Percentiles rank a stretch among this genome's conserved stretches.
Evolutionary conservation across 2,888 invertebrate genomes (phyloP).

Genomic region (Protodeltote pygarga): DNA sequence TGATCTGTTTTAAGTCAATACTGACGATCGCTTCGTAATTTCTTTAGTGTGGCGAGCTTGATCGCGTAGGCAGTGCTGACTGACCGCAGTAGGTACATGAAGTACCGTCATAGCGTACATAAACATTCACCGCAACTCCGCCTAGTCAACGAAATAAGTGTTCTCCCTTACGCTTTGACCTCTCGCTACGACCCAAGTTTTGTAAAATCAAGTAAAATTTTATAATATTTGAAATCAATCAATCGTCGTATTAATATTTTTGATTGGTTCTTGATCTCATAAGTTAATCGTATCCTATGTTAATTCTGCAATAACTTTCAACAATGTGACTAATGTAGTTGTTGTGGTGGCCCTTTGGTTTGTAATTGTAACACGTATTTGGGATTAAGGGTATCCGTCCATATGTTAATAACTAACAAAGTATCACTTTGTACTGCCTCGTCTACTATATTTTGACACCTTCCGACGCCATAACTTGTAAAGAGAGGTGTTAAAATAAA

Average conservation of each 20-base stretch:
- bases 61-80: no score
- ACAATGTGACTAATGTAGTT: constrained; percentile 33
- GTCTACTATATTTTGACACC: constrained; percentile 24
- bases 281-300: constrained; percentile 54
- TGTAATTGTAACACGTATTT: constrained; percentile 35
- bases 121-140: constrained; percentile 72
- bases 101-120: constrained; percentile 41
- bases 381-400: constrained; percentile 66
- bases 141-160: constrained; percentile 80
- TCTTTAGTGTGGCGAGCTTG: no score
- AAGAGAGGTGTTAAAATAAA: constrained; percentile 17
- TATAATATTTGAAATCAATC: constrained; percentile 36
- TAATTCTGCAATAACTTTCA: constrained; percentile 30
- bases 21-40: no score
- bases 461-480: constrained; percentile 23
- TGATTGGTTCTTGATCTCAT: constrained; percentile 82
- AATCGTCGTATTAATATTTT: constrained; percentile 41
- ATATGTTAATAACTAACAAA: constrained; percentile 52
- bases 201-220: constrained; percentile 19
- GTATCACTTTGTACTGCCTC: constrained; percentile 35
- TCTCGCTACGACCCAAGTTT: constrained; percentile 19
- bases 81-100: no score
- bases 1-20: no score
- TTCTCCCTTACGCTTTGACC: constrained; percentile 47
- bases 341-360: constrained; percentile 63